A percentile compares a stretch with the other conserved stretches of the same genome.
These are phyloP conservation scores for Calameuta pallipes DNA, from an alignment of 2,888 invertebrate species.

Conservation along the genomic window DNA sequence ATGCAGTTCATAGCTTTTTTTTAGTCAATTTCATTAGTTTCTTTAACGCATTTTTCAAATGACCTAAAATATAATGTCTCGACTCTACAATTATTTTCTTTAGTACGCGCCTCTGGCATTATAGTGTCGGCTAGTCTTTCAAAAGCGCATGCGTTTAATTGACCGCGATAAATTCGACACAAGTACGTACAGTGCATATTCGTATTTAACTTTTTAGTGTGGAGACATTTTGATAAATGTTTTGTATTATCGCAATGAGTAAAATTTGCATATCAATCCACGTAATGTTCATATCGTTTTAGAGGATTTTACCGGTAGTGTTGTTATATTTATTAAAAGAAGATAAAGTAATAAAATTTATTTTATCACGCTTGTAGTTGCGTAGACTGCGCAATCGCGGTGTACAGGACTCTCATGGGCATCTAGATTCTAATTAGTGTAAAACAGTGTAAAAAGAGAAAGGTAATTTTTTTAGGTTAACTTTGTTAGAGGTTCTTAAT, in stretches of 20 bases:
- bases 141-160: background rate
- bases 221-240: background rate
- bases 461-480: background rate
- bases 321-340: background rate
- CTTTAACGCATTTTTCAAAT: background rate
- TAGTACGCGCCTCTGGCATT: background rate
- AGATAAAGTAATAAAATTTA: background rate
- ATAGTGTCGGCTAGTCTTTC: background rate
- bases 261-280: background rate
- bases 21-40: background rate
- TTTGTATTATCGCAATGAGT: background rate
- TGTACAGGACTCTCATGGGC: background rate
- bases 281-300: background rate
- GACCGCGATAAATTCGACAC: background rate
- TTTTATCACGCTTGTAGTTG: background rate
- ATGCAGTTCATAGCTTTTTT: background rate
- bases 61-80: background rate
- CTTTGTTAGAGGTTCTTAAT: background rate
- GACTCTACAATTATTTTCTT: background rate
- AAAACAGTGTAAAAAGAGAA: background rate
- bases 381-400: background rate
- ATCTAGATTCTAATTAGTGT: background rate
- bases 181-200: background rate
- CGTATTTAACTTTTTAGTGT: background rate
- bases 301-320: background rate